These are phyloP conservation scores for Sinopyrophorus schimmeli DNA, from an alignment of 2,888 invertebrate species.

Conservation along the genomic window DNA sequence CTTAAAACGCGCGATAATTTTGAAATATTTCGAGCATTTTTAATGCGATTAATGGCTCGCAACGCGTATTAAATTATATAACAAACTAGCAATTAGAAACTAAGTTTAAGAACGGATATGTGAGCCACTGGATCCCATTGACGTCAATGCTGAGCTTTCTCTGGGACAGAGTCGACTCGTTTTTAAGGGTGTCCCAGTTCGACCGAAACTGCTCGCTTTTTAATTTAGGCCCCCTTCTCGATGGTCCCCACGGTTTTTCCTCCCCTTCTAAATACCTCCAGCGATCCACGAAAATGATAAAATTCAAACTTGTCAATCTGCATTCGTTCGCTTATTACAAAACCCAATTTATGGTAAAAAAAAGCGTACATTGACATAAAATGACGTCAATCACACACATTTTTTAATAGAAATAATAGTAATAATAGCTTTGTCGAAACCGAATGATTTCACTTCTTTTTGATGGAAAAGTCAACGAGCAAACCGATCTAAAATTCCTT, in stretches of 20 bases:
- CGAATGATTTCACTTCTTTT: too few relatives aligned
- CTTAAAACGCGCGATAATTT: neutral
- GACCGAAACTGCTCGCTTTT: neutral
- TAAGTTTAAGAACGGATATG: conserved; percentile 33
- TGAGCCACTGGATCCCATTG: conserved; percentile 45
- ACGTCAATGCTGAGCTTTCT: conserved; percentile 46
- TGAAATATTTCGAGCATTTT: neutral
- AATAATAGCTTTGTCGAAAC: too few relatives aligned
- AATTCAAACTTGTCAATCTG: neutral
- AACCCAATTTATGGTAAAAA: conserved; percentile 22
- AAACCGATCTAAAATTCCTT: too few relatives aligned
- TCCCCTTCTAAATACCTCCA: neutral
- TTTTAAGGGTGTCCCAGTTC: conserved; percentile 15
- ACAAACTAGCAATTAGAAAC: conserved; percentile 30
- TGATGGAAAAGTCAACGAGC: too few relatives aligned
- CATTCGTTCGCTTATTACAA: conserved; percentile 7
- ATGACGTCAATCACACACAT: conserved; percentile 25
- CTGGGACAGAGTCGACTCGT: conserved; percentile 32
- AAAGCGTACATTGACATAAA: conserved; percentile 20
- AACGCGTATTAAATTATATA: conserved; percentile 15
- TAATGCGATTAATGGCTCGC: neutral
- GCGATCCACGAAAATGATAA: neutral
- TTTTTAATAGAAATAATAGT: too few relatives aligned
- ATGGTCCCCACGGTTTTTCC: too few relatives aligned
- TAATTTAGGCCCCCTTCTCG: too few relatives aligned